phyloP scores from a whole-genome alignment of 1,140 invertebrate species.

The Heliconius himera region DNA sequence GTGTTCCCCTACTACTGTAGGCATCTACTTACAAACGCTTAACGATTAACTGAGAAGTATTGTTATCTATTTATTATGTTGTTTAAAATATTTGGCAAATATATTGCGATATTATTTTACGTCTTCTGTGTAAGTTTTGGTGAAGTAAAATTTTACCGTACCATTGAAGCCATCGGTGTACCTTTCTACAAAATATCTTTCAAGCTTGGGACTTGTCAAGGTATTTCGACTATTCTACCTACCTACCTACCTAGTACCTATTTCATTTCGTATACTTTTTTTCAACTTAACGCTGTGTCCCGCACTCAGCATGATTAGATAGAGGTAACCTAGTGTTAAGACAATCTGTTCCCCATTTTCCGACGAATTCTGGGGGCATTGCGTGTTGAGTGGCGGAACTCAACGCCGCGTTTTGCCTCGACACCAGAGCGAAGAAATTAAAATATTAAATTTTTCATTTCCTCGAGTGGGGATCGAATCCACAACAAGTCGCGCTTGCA shows the following conservation, averaged over 20 bases:
- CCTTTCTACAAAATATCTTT: conserved; percentile 61
- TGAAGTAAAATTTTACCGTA: conserved; percentile 47
- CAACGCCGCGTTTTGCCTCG: too few species aligned
- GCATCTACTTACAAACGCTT: neutral
- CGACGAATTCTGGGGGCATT: too few species aligned
- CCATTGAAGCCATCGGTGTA: conserved; percentile 46
- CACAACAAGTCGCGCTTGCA: too few species aligned
- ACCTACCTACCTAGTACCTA: neutral
- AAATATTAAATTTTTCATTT: neutral
- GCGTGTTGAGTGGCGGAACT: too few species aligned
- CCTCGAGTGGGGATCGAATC: too few species aligned
- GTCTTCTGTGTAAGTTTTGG: neutral
- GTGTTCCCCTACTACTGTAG: neutral
- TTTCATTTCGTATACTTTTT: neutral
- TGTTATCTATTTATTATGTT: neutral
- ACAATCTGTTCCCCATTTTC: too few species aligned
- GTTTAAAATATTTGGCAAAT: neutral
- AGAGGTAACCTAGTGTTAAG: too few species aligned
- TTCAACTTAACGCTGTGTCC: too few species aligned
- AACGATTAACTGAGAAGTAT: neutral
- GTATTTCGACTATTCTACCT: conserved; percentile 45
- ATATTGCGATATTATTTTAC: neutral
- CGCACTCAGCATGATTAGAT: too few species aligned
- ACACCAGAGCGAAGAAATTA: too few species aligned
- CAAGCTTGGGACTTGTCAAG: conserved; percentile 56